phyloP scores from a whole-genome alignment of 2,113 vertebrate genomes.

The Amphiprion percula region DNA sequence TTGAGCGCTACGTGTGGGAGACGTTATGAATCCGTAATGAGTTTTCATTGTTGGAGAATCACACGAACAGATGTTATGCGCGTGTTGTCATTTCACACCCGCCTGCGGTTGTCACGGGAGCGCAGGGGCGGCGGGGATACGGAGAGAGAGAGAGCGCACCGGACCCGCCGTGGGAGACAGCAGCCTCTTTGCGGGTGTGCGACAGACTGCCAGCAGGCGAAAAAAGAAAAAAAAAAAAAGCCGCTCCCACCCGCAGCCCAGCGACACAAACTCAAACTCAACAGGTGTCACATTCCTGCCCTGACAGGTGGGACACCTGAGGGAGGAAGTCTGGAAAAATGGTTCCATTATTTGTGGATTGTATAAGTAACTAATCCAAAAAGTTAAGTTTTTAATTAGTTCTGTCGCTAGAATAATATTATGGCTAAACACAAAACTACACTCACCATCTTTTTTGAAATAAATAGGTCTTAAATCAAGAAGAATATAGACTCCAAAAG shows the following conservation, averaged over 20 bases:
- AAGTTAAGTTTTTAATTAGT: too few species aligned
- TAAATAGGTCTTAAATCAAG: too few species aligned
- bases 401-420: too few species aligned
- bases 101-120: constrained; percentile 68
- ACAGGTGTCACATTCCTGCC: constrained; percentile 80
- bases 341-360: background rate
- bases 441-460: too few species aligned
- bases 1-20: constrained; percentile 50
- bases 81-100: constrained; percentile 80
- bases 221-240: background rate
- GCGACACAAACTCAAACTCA: constrained; percentile 21
- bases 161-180: constrained; percentile 9
- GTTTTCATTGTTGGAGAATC: constrained; percentile 81
- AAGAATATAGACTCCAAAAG: too few species aligned
- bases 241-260: constrained; percentile 18
- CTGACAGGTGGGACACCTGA: constrained; percentile 80
- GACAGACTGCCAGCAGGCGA: constrained; percentile 52
- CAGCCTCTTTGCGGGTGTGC: constrained; percentile 1
- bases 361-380: too few species aligned
- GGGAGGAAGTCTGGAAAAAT: background rate
- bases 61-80: constrained; percentile 85
- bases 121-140: background rate
- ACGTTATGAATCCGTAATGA: constrained; percentile 89
- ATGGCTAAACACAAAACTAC: too few species aligned
- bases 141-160: constrained; percentile 33